Evolutionary conservation across 2,797 vertebrate genomes (phyloP).

Genomic region (Pogonophryne albipinna): DNA sequence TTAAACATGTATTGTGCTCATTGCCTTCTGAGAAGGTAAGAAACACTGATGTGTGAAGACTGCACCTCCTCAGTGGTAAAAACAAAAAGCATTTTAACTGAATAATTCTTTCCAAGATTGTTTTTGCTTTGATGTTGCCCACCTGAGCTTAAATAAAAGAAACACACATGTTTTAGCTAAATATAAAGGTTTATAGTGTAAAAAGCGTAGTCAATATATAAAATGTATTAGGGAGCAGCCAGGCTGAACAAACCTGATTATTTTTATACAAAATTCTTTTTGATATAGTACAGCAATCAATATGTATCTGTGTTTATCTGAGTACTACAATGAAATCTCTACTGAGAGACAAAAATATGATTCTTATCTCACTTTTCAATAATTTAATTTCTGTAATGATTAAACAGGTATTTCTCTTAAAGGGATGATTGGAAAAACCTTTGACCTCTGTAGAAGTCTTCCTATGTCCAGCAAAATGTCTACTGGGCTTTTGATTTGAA

Average conservation of each 20-base stretch:
- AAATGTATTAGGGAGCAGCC: slow-evolving; percentile 55
- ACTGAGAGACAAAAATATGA: slow-evolving; percentile 58
- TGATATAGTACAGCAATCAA: slow-evolving; percentile 76
- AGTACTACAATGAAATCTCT: slow-evolving; percentile 59
- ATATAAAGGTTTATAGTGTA: slow-evolving; percentile 57
- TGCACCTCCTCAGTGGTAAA: slow-evolving; percentile 74
- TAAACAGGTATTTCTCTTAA: slow-evolving; percentile 84
- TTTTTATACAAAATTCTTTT: slow-evolving; percentile 85
- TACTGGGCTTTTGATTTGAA: slow-evolving; percentile 82
- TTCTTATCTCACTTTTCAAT: slow-evolving; percentile 66
- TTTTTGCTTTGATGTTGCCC: slow-evolving; percentile 62
- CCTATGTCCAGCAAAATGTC: slow-evolving; percentile 82
- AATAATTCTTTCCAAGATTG: slow-evolving; percentile 63
- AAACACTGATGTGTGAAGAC: slow-evolving; percentile 69
- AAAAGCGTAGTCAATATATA: slow-evolving; percentile 55
- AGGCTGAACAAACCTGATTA: slow-evolving; percentile 77
- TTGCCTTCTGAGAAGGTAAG: slow-evolving; percentile 82
- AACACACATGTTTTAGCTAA: slow-evolving; percentile 35
- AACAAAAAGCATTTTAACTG: slow-evolving; percentile 70
- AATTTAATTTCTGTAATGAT: slow-evolving; percentile 63
- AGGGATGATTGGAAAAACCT: slow-evolving; percentile 83
- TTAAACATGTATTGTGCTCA: slow-evolving; percentile 58
- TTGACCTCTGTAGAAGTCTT: slow-evolving; percentile 90
- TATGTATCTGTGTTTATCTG: slow-evolving; percentile 74
- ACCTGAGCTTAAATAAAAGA: slow-evolving; percentile 63